A percentile compares a stretch with the other conserved stretches of the same genome.
Evolutionary conservation across 2,113 vertebrate genomes (phyloP).

Genomic region (Sinocyclocheilus anophthalmus): DNA sequence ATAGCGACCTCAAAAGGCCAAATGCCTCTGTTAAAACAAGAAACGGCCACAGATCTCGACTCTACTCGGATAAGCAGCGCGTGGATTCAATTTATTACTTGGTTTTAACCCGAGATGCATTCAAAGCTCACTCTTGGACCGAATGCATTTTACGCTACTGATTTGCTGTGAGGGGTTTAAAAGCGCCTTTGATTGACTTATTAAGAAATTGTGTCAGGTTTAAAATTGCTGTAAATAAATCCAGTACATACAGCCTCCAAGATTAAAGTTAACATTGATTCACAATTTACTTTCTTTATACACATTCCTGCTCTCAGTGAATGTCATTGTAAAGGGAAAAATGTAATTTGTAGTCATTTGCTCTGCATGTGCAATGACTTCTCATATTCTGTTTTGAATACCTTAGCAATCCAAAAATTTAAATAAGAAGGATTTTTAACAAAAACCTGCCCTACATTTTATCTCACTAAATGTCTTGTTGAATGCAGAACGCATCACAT

Average conservation of each 20-base stretch:
- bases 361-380: not conserved
- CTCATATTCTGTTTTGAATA: not conserved
- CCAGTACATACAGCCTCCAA: not conserved
- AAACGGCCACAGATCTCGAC: slow-evolving; percentile 31
- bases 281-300: not conserved
- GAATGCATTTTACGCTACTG: slow-evolving; percentile 27
- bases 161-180: slow-evolving; percentile 15
- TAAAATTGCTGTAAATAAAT: slow-evolving; percentile 22
- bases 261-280: not conserved
- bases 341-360: not conserved
- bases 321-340: not conserved
- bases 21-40: slow-evolving; percentile 35
- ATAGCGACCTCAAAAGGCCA: slow-evolving; percentile 31
- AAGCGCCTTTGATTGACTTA: slow-evolving; percentile 22
- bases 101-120: not conserved
- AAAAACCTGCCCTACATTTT: not conserved
- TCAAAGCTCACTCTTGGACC: not conserved
- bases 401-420: not conserved
- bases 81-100: slow-evolving; percentile 41
- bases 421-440: not conserved
- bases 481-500: not conserved
- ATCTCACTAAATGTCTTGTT: not conserved
- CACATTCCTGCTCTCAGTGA: not conserved
- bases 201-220: not conserved
- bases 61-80: slow-evolving; percentile 31